These are phyloP conservation scores for Coptotermes formosanus DNA, from an alignment of 1,140 invertebrate species.

Conservation along the genomic window DNA sequence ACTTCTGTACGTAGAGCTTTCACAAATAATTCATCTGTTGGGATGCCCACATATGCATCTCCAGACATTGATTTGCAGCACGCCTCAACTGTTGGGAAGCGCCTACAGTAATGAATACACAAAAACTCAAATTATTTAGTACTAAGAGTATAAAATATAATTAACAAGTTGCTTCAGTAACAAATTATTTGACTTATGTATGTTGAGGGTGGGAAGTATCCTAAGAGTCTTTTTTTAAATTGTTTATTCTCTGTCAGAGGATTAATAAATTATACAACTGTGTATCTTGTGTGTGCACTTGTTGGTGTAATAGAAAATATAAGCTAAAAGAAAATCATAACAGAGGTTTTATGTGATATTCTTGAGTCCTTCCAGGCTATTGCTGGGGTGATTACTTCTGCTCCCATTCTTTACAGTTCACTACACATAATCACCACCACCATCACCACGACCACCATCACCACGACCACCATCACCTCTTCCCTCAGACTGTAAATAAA, in stretches of 20 bases:
- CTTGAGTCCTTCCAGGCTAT: too few relatives aligned
- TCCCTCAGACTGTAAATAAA: too few relatives aligned
- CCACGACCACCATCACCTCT: too few relatives aligned
- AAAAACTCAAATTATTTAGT: not conserved
- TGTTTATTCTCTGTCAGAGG: too few relatives aligned
- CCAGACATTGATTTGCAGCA: not conserved
- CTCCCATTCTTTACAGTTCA: too few relatives aligned
- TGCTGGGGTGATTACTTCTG: too few relatives aligned
- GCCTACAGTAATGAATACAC: not conserved
- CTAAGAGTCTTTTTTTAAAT: not conserved
- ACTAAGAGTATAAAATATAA: not conserved
- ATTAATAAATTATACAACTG: too few relatives aligned
- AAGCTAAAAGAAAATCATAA: not conserved
- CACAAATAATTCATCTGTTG: slow-evolving; percentile 7
- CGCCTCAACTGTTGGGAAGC: not conserved
- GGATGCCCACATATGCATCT: not conserved
- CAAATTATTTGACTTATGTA: not conserved
- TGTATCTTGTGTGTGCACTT: too few relatives aligned
- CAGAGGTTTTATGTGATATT: not conserved
- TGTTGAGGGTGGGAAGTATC: not conserved
- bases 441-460: too few relatives aligned
- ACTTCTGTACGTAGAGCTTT: not conserved
- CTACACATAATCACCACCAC: too few relatives aligned
- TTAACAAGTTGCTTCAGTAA: not conserved
- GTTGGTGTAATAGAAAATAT: too few relatives aligned